phyloP scores from a whole-genome alignment of 2,113 vertebrate genomes.

The Pheucticus melanocephalus region DNA sequence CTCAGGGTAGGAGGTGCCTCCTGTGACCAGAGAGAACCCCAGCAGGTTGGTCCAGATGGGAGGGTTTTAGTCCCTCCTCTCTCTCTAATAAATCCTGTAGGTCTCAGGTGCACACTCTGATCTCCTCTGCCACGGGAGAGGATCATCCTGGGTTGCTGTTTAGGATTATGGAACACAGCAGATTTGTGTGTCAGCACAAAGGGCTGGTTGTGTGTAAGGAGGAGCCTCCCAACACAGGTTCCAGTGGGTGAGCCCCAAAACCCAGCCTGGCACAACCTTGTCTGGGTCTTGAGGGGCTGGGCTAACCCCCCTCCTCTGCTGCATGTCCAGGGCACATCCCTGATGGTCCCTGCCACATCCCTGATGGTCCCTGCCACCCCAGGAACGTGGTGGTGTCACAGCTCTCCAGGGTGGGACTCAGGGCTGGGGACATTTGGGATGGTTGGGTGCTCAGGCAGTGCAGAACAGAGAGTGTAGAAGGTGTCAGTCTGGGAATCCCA shows the following conservation, averaged over 20 bases:
- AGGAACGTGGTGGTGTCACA: not conserved
- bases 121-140: not conserved
- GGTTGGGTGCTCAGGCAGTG: not conserved
- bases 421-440: not conserved
- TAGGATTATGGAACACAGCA: not conserved
- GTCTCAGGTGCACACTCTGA: not conserved
- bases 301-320: not conserved
- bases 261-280: not conserved
- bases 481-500: not conserved
- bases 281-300: not conserved
- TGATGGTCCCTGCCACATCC: not conserved
- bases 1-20: not conserved
- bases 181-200: not conserved
- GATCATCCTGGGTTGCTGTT: not conserved
- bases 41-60: not conserved
- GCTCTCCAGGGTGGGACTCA: not conserved
- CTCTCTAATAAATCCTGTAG: not conserved
- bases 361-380: no score
- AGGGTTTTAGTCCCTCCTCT: not conserved
- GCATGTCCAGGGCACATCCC: rapidly evolving
- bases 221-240: not conserved
- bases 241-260: not conserved
- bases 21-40: not conserved
- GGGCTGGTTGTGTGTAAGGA: not conserved
- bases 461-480: not conserved